Evolutionary conservation across 2,113 vertebrate genomes (phyloP).

Genomic region (Daboia siamensis): DNA sequence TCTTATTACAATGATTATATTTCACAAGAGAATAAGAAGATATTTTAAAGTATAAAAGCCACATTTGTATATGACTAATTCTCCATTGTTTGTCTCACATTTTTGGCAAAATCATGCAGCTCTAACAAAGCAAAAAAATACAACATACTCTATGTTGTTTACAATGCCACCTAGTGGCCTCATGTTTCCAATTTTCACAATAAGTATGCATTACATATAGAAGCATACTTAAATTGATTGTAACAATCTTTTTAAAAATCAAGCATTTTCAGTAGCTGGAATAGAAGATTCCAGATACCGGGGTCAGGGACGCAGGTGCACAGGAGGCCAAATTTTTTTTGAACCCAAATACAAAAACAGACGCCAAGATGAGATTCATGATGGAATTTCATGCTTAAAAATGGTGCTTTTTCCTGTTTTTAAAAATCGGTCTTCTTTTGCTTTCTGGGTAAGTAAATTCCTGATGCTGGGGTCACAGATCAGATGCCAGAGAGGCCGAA

Average conservation of each 20-base stretch:
- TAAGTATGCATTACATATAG: slow-evolving; percentile 38
- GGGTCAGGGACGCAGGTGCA: too few relatives aligned
- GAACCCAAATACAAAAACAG: too few relatives aligned
- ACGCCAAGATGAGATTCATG: too few relatives aligned
- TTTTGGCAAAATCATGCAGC: slow-evolving; percentile 7
- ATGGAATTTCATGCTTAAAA: too few relatives aligned
- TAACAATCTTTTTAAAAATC: neutral
- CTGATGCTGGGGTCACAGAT: neutral
- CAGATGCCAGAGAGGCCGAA: too few relatives aligned
- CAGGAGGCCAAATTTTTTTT: too few relatives aligned
- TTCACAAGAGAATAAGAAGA: neutral
- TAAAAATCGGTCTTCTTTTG: too few relatives aligned
- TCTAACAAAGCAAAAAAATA: slow-evolving; percentile 33
- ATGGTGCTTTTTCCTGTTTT: too few relatives aligned
- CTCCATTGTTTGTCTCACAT: slow-evolving; percentile 34
- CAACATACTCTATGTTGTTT: slow-evolving; percentile 45
- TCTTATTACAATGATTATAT: slow-evolving; percentile 5
- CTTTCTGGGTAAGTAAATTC: neutral
- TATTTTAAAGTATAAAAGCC: neutral
- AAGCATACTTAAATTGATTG: neutral
- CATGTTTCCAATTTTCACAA: slow-evolving; percentile 54
- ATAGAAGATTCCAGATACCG: too few relatives aligned
- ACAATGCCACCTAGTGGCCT: slow-evolving; percentile 59
- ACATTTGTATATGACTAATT: slow-evolving; percentile 22
- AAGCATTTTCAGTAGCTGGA: neutral